Conservation (phyloP, 1,140 invertebrate genomes). For the Temnothorax curvispinosus region DNA sequence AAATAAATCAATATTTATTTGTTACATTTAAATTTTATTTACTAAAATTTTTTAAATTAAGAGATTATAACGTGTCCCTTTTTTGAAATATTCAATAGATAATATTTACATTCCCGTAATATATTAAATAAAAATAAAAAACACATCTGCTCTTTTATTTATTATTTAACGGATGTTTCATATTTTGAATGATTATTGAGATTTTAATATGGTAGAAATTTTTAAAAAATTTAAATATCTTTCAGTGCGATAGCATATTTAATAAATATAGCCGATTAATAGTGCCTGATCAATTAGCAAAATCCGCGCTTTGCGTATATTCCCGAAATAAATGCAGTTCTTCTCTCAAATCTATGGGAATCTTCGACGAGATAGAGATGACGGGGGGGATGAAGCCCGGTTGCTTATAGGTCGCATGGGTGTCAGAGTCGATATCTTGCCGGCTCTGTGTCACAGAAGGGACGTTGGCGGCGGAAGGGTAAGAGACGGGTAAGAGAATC, state of each 20-base stretch:
- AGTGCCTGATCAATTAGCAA: neutral
- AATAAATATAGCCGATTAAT: neutral
- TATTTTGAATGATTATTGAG: neutral
- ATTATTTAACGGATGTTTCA: neutral
- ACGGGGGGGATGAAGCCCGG: conserved; percentile 49
- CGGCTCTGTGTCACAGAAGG: conserved; percentile 82
- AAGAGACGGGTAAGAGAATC: conserved; percentile 72
- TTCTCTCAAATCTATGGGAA: conserved; percentile 25
- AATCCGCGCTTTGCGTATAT: neutral
- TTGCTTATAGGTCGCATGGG: conserved; percentile 76
- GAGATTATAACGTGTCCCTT: neutral
- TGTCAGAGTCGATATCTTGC: conserved; percentile 85
- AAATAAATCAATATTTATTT: neutral
- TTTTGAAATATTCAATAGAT: neutral
- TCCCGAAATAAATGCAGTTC: neutral
- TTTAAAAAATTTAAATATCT: neutral
- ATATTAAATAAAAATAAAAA: neutral
- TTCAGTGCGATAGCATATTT: neutral
- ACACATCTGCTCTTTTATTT: neutral
- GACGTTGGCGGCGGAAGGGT: conserved; percentile 59
- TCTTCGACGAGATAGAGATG: conserved; percentile 24
- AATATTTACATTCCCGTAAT: neutral
- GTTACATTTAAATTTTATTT: neutral
- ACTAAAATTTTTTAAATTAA: neutral
- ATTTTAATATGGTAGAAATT: neutral